These are phyloP conservation scores for Drosophila saltans DNA, from an alignment of 1,140 invertebrate species.

Conservation along the genomic window DNA sequence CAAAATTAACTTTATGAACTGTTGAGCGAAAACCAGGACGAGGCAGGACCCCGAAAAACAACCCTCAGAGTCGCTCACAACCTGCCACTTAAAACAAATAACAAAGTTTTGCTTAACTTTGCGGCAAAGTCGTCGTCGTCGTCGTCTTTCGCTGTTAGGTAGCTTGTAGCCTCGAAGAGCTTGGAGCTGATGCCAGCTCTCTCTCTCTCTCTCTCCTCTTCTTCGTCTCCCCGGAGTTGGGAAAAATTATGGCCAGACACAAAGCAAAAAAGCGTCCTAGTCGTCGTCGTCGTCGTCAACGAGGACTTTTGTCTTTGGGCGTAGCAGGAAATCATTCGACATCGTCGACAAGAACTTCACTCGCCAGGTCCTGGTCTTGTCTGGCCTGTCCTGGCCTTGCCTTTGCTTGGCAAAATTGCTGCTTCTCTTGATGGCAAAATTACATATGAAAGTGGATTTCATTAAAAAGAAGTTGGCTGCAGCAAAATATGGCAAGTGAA, in stretches of 20 bases:
- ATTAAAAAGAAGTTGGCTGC: slow-evolving; percentile 69
- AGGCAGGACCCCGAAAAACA: slow-evolving; percentile 31
- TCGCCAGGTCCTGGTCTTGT: background rate
- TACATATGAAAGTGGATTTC: slow-evolving; percentile 81
- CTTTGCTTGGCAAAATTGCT: slow-evolving; percentile 29
- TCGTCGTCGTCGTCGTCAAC: slow-evolving; percentile 54
- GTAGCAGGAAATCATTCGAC: slow-evolving; percentile 64
- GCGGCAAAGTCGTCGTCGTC: slow-evolving; percentile 53
- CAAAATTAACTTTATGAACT: slow-evolving; percentile 83
- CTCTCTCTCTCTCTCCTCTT: background rate
- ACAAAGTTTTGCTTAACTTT: slow-evolving; percentile 82
- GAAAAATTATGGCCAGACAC: slow-evolving; percentile 79
- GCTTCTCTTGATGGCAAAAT: slow-evolving; percentile 53
- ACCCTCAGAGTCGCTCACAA: slow-evolving; percentile 61
- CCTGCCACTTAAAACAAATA: slow-evolving; percentile 82
- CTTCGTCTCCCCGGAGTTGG: slow-evolving; percentile 38
- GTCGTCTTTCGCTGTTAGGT: slow-evolving; percentile 36
- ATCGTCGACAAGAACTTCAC: slow-evolving; percentile 42
- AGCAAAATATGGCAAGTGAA: slow-evolving; percentile 59
- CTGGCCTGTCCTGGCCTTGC: slow-evolving; percentile 13
- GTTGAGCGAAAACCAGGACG: slow-evolving; percentile 70
- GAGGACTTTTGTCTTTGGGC: slow-evolving; percentile 71
- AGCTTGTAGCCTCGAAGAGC: no score
- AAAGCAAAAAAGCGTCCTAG: slow-evolving; percentile 66
- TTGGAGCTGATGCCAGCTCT: slow-evolving; percentile 22